Evolutionary conservation across 1,140 invertebrate species (phyloP), one percentile per base, ranked within the genome.

Genomic region (Drosophila kepulauana): DNA sequence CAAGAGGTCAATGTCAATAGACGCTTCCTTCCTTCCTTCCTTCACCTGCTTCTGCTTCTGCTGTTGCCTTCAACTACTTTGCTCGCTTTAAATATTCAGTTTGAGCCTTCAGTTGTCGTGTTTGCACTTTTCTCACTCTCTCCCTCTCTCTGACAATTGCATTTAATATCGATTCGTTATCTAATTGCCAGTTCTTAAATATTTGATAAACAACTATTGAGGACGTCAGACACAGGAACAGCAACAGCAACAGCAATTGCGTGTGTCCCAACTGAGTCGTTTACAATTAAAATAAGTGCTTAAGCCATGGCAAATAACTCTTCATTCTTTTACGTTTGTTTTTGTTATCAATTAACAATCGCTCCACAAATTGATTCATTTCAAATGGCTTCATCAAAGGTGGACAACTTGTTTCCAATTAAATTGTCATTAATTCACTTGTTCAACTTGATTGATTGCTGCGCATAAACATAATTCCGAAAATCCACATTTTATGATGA

Each of bases 141-240:
- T 15, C 11, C n/a, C 41, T 15, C 49, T 72, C 59, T 65, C 11
- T 2, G 20, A 35, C 30, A 30, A 66, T 71, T 71, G 63, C 67
- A 63, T 58, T 49, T 13, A 20, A 43, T 77, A 84, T 85, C 69
- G 82, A 86, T 81, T 86, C 62, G 64, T 72, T 68, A 51, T 63
- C 56, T 51, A 78, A 75, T 70, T 66, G 67, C 54, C 6, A 52
- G 25, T 35, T 61, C 35, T 59, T 74, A 57, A 35, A 73, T 65
- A 65, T 77, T 73, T 69, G 15, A 76, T 69, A 45, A 45, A 16
- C 11, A 54, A 61, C 54, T 66, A 78, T 68, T 59, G 74, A 58
- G 48, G 35, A 8, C 38, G 16, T 57, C 45, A 35, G 1, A 16
- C 25, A 30, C 30, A 33, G 6, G 0, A 0, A 33, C 30, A 33